phyloP scores from a whole-genome alignment of 1,140 invertebrate species.

The Globodera rostochiensis region DNA sequence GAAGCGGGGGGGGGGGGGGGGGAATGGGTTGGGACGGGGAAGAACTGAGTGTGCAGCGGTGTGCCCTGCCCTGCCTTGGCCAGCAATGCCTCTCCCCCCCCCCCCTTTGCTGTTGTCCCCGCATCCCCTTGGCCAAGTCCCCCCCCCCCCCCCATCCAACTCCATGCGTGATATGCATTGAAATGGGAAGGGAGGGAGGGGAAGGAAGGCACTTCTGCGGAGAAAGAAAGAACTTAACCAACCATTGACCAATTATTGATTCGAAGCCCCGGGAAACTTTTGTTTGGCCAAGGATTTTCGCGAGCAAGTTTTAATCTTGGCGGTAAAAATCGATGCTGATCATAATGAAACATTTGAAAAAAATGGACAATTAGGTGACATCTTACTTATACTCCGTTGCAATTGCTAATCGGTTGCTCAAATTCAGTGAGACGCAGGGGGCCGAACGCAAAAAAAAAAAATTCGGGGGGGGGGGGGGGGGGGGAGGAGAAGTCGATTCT shows the following conservation, averaged over 20 bases:
- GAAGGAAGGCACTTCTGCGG: not conserved
- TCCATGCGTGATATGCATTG: conserved; percentile 2
- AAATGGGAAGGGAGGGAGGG: not conserved
- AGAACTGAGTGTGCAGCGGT: not conserved
- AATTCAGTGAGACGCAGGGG: no score
- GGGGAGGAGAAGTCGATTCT: no score
- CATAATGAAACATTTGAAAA: no score
- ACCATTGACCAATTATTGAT: not conserved
- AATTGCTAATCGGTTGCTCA: no score
- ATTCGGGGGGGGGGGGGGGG: no score
- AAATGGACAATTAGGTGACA: no score
- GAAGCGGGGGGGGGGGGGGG: no score
- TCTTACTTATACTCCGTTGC: no score
- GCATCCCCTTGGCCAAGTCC: not conserved
- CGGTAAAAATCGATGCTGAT: no score
- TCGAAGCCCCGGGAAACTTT: not conserved
- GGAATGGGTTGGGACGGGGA: no score
- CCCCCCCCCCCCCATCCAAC: not conserved
- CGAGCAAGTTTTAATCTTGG: not conserved
- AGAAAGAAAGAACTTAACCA: not conserved
- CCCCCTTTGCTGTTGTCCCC: no score
- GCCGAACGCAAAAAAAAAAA: no score
- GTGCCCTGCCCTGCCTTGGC: not conserved
- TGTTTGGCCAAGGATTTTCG: not conserved
- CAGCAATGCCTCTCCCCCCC: not conserved